phyloP scores from a whole-genome alignment of 2,888 invertebrate genomes.

The Papilio protenor region DNA sequence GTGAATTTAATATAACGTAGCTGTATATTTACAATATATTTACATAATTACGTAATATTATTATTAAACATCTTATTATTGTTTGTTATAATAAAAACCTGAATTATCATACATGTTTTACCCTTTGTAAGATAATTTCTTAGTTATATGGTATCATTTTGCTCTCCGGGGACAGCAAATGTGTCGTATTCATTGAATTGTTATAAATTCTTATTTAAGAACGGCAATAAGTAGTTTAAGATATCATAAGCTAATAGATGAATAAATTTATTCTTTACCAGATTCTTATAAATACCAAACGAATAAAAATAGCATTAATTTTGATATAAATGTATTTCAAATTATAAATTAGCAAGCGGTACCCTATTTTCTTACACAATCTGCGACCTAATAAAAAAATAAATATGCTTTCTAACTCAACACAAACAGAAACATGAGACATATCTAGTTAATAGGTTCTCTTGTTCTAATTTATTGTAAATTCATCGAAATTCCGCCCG shows the following conservation, averaged over 20 bases:
- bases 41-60: too few species aligned
- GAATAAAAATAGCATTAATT: not conserved
- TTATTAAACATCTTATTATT: too few species aligned
- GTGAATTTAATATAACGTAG: not conserved
- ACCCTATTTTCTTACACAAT: constrained; percentile 21
- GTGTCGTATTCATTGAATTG: not conserved
- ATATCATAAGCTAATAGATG: not conserved
- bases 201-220: not conserved
- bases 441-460: not conserved
- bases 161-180: not conserved
- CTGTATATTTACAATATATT: not conserved
- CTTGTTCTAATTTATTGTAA: constrained; percentile 11
- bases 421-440: constrained; percentile 19
- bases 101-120: not conserved
- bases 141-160: not conserved
- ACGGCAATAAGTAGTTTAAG: not conserved
- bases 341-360: not conserved
- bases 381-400: constrained; percentile 16
- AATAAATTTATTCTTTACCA: not conserved
- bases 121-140: not conserved
- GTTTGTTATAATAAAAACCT: not conserved
- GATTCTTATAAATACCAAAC: not conserved
- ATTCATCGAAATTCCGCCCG: not conserved
- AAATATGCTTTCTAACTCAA: constrained; percentile 27
- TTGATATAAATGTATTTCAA: not conserved